These are phyloP conservation scores for Botia almorhae DNA, from an alignment of 2,797 vertebrate species.

Conservation along the genomic window DNA sequence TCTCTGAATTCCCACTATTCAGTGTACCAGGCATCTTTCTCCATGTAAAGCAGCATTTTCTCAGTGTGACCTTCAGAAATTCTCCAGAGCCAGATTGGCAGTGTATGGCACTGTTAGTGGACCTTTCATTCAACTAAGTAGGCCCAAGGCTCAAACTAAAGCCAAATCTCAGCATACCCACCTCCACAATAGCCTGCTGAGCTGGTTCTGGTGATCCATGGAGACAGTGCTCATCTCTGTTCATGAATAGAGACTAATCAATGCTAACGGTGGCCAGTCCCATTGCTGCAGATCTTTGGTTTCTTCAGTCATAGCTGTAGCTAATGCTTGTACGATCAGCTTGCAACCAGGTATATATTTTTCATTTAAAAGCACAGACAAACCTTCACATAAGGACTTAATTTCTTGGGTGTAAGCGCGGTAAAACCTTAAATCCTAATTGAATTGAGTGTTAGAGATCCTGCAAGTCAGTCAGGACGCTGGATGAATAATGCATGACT, in stretches of 20 bases:
- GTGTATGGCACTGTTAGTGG: constrained; percentile 48
- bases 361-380: constrained; percentile 21
- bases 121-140: constrained; percentile 45
- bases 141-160: constrained; percentile 46
- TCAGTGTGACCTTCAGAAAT: constrained; percentile 54
- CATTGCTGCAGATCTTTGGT: constrained; percentile 20
- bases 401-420: constrained; percentile 48
- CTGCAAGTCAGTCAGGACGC: constrained; percentile 41
- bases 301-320: constrained; percentile 25
- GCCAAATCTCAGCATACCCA: constrained; percentile 48
- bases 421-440: constrained; percentile 45
- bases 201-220: constrained; percentile 35
- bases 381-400: constrained; percentile 22
- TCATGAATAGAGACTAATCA: constrained; percentile 39
- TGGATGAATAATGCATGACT: constrained; percentile 54
- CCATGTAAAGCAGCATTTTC: constrained; percentile 33
- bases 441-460: constrained; percentile 47
- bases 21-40: not conserved
- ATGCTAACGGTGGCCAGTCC: constrained; percentile 18
- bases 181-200: constrained; percentile 38
- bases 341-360: constrained; percentile 34
- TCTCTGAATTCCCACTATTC: not conserved
- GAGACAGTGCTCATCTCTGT: constrained; percentile 37
- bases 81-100: constrained; percentile 46
- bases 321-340: constrained; percentile 26